These are phyloP conservation scores for Cyclargus thomasi DNA, from an alignment of 1,140 invertebrate species.

Conservation along the genomic window DNA sequence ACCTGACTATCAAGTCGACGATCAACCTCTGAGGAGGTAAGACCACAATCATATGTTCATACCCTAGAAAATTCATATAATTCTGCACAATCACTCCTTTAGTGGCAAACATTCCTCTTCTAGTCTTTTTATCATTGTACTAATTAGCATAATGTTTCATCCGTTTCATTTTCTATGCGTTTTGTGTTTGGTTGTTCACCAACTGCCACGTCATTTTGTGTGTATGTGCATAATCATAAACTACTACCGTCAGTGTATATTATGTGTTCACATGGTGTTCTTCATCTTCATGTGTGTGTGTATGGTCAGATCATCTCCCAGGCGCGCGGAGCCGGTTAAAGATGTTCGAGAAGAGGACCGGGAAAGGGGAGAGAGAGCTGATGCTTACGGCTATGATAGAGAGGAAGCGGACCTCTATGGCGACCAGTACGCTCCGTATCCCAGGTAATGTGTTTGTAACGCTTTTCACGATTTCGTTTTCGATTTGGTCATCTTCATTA, in stretches of 20 bases:
- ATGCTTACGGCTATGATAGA: conserved; percentile 44
- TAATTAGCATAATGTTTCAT: background rate
- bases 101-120: background rate
- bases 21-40: conserved; percentile 76
- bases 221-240: too few species aligned
- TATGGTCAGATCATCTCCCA: conserved; percentile 47
- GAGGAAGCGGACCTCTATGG: conserved; percentile 59
- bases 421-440: conserved; percentile 58
- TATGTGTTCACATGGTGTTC: background rate
- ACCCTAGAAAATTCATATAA: too few species aligned
- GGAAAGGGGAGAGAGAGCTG: conserved; percentile 25
- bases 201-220: too few species aligned
- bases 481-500: too few species aligned
- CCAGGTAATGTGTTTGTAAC: conserved; percentile 38
- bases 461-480: background rate
- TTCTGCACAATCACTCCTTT: background rate
- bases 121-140: background rate
- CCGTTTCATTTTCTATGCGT: background rate
- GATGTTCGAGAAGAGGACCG: conserved; percentile 28
- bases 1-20: conserved; percentile 88
- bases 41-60: background rate
- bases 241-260: background rate
- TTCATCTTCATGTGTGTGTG: conserved; percentile 11
- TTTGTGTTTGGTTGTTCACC: too few species aligned
- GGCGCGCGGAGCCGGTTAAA: conserved; percentile 31